phyloP scores from a whole-genome alignment of 2,888 invertebrate genomes.

The Oscheius onirici region DNA sequence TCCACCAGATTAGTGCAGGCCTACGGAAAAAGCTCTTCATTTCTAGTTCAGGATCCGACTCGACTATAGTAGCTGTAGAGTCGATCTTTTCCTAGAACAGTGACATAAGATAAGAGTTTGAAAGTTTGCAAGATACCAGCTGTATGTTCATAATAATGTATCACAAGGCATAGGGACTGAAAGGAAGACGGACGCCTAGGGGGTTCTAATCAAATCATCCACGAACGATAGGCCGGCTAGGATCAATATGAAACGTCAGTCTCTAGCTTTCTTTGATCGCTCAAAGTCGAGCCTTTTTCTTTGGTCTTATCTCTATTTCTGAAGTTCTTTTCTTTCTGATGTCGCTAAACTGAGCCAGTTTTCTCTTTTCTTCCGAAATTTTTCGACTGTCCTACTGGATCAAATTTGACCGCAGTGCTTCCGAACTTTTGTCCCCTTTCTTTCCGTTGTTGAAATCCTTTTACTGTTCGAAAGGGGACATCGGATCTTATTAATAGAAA shows the following conservation, averaged over 20 bases:
- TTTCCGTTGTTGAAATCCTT: not conserved
- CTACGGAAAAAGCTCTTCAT: constrained; percentile 29
- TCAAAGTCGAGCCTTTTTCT: not conserved
- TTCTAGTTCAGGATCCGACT: not conserved
- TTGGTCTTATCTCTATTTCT: not conserved
- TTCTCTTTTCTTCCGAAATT: no score
- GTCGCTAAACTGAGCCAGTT: no score
- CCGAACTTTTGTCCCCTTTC: no score
- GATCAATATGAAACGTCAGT: constrained; percentile 11
- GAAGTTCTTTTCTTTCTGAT: not conserved
- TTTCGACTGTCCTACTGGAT: no score
- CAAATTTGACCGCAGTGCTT: no score
- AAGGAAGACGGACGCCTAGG: not conserved
- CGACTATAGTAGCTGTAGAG: constrained; percentile 11
- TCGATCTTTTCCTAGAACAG: constrained; percentile 19
- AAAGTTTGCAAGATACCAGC: not conserved
- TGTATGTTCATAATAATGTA: constrained; percentile 14
- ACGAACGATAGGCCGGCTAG: constrained; percentile 7
- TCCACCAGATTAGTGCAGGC: constrained; percentile 25
- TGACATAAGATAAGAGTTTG: not conserved
- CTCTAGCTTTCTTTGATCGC: not conserved
- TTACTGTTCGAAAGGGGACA: not conserved
- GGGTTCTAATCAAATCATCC: constrained; percentile 22
- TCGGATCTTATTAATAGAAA: not conserved
- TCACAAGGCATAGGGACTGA: constrained; percentile 14